A percentile compares a stretch with the other conserved stretches of the same genome.
Evolutionary conservation across 2,797 vertebrate genomes (phyloP).

Genomic region (Rhabdomys pumilio): DNA sequence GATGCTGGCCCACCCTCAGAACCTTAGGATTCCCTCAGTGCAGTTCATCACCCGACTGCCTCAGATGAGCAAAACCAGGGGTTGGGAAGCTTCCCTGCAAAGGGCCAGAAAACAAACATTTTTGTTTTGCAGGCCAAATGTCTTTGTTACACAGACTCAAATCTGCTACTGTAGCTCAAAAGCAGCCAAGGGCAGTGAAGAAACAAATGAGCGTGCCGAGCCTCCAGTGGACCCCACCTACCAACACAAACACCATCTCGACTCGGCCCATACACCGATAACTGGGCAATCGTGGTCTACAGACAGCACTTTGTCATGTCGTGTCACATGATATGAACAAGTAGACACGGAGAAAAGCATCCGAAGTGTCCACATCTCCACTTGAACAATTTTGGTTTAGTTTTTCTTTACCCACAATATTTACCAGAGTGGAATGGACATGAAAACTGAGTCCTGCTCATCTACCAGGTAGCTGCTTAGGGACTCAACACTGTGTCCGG

Average conservation of each 20-base stretch:
- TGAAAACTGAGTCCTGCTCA: conserved; percentile 44
- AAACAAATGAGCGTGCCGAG: neutral
- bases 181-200: neutral
- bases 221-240: conserved; percentile 14
- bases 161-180: neutral
- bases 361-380: conserved; percentile 26
- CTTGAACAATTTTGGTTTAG: conserved; percentile 54
- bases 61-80: neutral
- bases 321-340: neutral
- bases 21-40: neutral
- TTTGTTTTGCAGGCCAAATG: neutral
- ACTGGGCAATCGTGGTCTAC: neutral
- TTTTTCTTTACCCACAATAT: conserved; percentile 49
- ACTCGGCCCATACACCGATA: neutral
- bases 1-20: neutral
- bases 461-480: neutral
- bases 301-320: neutral
- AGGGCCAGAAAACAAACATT: neutral
- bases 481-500: conserved; percentile 20
- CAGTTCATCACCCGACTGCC: neutral
- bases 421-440: conserved; percentile 48
- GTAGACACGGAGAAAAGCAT: conserved; percentile 4
- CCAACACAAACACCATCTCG: neutral
- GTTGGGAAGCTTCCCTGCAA: neutral
- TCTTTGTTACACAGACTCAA: neutral